A percentile compares a stretch with the other conserved stretches of the same genome.
phyloP scores from a whole-genome alignment of 2,797 vertebrate species.

The Micrastur ruficollis region DNA sequence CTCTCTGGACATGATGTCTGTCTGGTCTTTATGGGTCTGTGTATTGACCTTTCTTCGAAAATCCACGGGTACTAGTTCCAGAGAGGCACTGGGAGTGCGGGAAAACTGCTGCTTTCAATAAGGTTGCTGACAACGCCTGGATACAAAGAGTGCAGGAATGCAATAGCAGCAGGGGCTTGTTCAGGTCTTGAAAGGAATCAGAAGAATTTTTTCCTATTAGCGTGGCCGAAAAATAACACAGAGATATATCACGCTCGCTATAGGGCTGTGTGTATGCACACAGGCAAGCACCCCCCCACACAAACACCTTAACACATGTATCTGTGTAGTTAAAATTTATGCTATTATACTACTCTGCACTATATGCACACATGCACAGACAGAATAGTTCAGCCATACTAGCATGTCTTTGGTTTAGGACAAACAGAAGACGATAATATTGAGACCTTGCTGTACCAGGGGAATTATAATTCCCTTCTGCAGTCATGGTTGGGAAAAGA shows the following conservation, averaged over 20 bases:
- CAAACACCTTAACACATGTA: background rate
- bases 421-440: slow-evolving; percentile 11
- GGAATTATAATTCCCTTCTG: slow-evolving; percentile 44
- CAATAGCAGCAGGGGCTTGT: background rate
- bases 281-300: background rate
- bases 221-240: background rate
- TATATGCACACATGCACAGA: background rate
- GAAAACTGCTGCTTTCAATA: background rate
- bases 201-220: background rate
- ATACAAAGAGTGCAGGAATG: background rate
- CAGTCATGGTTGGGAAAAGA: slow-evolving; percentile 42
- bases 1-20: accelerated
- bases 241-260: accelerated
- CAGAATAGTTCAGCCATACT: background rate
- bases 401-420: slow-evolving; percentile 21
- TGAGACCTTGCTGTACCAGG: slow-evolving; percentile 1
- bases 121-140: background rate
- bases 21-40: background rate
- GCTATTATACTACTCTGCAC: background rate
- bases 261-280: background rate
- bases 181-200: background rate
- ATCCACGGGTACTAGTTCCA: background rate
- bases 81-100: background rate
- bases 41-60: background rate
- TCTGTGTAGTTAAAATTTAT: background rate